phyloP scores from a whole-genome alignment of 2,888 invertebrate species.

The Fissipunctia ypsillon region DNA sequence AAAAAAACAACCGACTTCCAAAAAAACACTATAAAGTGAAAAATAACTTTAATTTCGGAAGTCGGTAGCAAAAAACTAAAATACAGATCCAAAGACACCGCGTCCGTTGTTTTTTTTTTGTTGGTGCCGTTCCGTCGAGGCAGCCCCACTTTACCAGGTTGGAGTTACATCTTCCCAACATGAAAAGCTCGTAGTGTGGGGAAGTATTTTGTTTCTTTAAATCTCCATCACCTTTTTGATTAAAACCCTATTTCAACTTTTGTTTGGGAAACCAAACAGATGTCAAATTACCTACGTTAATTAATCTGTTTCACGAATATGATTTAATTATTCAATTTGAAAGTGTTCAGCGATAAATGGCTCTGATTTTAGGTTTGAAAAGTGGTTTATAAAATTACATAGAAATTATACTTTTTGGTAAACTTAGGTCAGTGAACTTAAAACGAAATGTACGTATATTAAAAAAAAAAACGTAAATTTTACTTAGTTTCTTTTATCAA shows the following conservation, averaged over 20 bases:
- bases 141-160: too few species aligned
- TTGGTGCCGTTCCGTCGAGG: too few species aligned
- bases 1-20: too few species aligned
- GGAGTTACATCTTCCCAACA: too few species aligned
- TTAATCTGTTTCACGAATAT: conserved; percentile 22
- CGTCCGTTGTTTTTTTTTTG: too few species aligned
- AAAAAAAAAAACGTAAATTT: too few species aligned
- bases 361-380: conserved; percentile 23
- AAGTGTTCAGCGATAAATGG: conserved; percentile 24
- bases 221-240: neutral
- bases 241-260: conserved; percentile 6
- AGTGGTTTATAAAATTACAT: conserved; percentile 12
- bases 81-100: too few species aligned
- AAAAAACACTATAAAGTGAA: too few species aligned
- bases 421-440: too few species aligned
- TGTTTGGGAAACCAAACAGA: conserved; percentile 35
- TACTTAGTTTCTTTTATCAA: neutral
- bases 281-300: conserved; percentile 21
- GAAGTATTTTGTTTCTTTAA: conserved; percentile 2
- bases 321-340: conserved; percentile 41
- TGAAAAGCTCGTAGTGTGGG: too few species aligned
- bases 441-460: neutral
- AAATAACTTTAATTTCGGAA: too few species aligned
- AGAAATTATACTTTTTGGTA: neutral
- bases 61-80: too few species aligned